Evolutionary conservation across 2,888 invertebrate species (phyloP), one percentile per base, ranked within the genome.

Genomic region (Platycnemis pennipes): DNA sequence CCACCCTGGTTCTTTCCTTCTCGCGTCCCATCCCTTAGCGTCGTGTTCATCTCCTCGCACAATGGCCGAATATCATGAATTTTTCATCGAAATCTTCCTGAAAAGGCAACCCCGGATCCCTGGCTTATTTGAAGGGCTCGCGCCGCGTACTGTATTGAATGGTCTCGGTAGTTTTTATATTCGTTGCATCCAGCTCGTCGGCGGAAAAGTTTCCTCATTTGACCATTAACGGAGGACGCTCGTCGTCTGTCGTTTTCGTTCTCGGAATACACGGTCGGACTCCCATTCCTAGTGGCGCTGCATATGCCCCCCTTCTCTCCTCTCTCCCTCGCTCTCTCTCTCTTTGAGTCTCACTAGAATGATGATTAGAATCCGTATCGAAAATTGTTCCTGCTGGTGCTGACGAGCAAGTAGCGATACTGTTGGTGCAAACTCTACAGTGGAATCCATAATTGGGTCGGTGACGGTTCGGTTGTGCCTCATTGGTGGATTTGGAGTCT

Each of bases 51-150:
- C 49, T 49, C 13, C 49, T 19, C 16, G 63, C 37, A 37, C 77
- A 13, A 37, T 31, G 31, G 44, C 11, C 19, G 91, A 63, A 91
- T 26, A 91, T 44, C 91, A 91, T 91, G 91, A 91, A 91, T 91
- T 63, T 91, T 91, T 91, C 91, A 91, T 91, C 91, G 63, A 42
- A 31, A 56, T 91, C 91, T 63, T 91, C 91, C 91, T 63, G 91
- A 91, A 91, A 63, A 63, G 91, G 91, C 63, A 4, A n/a, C 86
- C 42, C 5, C 46, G 8, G 26, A 46, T 45, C 11, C n/a, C 44
- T 44, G 42, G 22, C 44, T 69, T 44, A n/a, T n/a, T 56, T 44
- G 63, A 63, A 63, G 63, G 44, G 44, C 8, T n/a, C 77, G 77
- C 13, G 31, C 77, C 37, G 77, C 77, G 37, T 77, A 37, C 77